These are phyloP conservation scores for Acanthurus tractus DNA, from an alignment of 2,797 vertebrate genomes.

Conservation along the genomic window DNA sequence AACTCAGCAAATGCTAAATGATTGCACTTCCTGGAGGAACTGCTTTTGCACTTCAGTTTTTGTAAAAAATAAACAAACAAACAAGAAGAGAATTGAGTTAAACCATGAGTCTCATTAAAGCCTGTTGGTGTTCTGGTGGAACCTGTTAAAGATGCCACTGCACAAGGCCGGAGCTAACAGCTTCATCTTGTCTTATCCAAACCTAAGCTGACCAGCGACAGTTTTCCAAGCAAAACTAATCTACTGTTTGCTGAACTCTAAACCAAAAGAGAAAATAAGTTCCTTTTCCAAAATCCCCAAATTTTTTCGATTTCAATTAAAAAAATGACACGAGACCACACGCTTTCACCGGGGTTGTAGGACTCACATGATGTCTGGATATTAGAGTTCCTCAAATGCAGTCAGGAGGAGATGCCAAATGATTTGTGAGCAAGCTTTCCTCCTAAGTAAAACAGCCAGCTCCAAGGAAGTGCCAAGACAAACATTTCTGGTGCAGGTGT, in stretches of 20 bases:
- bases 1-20: too few species aligned
- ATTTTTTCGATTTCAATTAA: background rate
- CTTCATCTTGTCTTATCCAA: too few species aligned
- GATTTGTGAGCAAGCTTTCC: constrained; percentile 41
- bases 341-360: background rate
- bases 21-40: background rate
- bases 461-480: constrained; percentile 34
- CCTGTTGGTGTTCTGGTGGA: too few species aligned
- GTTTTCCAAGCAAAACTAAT: background rate
- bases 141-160: background rate
- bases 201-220: background rate
- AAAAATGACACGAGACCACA: background rate
- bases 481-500: constrained; percentile 48
- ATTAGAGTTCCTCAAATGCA: constrained; percentile 10
- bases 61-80: background rate
- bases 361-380: constrained; percentile 13
- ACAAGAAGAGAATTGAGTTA: too few species aligned
- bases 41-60: background rate
- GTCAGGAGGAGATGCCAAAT: constrained; percentile 16
- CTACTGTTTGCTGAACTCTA: background rate
- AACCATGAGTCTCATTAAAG: too few species aligned
- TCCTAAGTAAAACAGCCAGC: constrained; percentile 31
- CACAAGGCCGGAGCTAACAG: too few species aligned
- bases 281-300: too few species aligned
- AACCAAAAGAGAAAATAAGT: too few species aligned